These are phyloP conservation scores for Hyposmocoma kahamanoa DNA, from an alignment of 1,140 invertebrate species.

Conservation along the genomic window DNA sequence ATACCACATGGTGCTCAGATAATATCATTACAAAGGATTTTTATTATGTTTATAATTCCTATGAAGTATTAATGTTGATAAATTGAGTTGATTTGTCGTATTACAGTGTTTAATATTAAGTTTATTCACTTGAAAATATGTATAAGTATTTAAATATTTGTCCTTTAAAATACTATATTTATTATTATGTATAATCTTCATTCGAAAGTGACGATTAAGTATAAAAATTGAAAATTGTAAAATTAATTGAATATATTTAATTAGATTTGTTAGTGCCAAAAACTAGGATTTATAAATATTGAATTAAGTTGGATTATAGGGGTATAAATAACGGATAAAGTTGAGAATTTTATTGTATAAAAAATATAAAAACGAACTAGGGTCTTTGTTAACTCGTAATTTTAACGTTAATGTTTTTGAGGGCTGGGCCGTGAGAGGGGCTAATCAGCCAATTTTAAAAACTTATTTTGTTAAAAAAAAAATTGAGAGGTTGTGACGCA, in stretches of 20 bases:
- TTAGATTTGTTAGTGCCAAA: slow-evolving; percentile 71
- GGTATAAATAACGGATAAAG: slow-evolving; percentile 53
- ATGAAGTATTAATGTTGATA: too few species aligned
- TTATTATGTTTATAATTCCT: too few species aligned
- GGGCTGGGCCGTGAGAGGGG: slow-evolving; percentile 35
- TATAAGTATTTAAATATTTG: slow-evolving; percentile 16
- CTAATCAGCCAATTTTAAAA: slow-evolving; percentile 63
- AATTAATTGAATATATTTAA: slow-evolving; percentile 48
- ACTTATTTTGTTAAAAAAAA: slow-evolving; percentile 54
- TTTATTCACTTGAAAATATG: too few species aligned
- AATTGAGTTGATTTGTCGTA: too few species aligned
- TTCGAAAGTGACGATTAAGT: slow-evolving; percentile 22
- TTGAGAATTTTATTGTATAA: slow-evolving; percentile 63
- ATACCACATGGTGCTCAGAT: slow-evolving; percentile 45
- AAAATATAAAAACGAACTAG: slow-evolving; percentile 66
- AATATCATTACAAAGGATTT: slow-evolving; percentile 24
- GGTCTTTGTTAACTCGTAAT: slow-evolving; percentile 58
- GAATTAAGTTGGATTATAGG: slow-evolving; percentile 62
- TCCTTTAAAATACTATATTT: slow-evolving; percentile 20
- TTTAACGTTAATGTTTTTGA: slow-evolving; percentile 42
- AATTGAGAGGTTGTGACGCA: slow-evolving; percentile 65
- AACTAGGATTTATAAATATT: slow-evolving; percentile 56
- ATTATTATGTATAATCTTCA: slow-evolving; percentile 17
- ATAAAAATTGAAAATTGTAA: slow-evolving; percentile 27
- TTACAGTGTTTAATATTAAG: too few species aligned